These are phyloP conservation scores for Rousettus madagascariensis DNA, from an alignment of 2,797 vertebrate genomes.

Conservation along the genomic window DNA sequence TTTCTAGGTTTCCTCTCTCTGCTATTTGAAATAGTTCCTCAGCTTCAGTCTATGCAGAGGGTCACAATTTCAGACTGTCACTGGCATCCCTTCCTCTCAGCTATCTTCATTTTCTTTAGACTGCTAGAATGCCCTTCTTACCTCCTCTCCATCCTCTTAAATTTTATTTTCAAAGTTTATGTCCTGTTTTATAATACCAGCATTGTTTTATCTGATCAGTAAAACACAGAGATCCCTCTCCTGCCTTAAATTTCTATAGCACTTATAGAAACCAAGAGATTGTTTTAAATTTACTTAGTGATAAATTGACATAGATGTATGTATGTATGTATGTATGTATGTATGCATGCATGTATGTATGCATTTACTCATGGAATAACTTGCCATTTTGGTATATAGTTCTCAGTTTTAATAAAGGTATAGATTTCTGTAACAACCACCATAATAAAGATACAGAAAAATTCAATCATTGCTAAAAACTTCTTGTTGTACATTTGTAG, in stretches of 20 bases:
- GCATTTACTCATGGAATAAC: background rate
- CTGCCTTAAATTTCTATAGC: background rate
- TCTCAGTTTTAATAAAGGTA: background rate
- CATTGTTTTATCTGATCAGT: background rate
- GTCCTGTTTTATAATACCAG: background rate
- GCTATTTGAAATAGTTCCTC: background rate
- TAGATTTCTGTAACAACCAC: background rate
- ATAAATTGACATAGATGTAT: background rate
- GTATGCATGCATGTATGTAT: background rate
- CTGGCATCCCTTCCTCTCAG: background rate
- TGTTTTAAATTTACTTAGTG: background rate
- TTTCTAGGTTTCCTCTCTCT: background rate
- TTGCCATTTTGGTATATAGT: background rate
- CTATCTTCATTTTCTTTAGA: background rate
- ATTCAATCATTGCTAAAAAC: background rate
- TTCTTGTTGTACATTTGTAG: background rate
- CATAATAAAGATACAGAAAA: constrained; percentile 2
- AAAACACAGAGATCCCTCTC: background rate
- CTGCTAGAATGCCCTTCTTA: background rate
- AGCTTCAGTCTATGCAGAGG: background rate
- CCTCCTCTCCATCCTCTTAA: background rate
- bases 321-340: background rate
- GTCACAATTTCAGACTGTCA: background rate
- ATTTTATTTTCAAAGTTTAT: background rate
- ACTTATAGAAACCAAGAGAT: background rate